Percentiles rank a stretch among this genome's conserved stretches.
These are phyloP conservation scores for Phorcus lineatus DNA, from an alignment of 2,888 invertebrate genomes.

Conservation along the genomic window DNA sequence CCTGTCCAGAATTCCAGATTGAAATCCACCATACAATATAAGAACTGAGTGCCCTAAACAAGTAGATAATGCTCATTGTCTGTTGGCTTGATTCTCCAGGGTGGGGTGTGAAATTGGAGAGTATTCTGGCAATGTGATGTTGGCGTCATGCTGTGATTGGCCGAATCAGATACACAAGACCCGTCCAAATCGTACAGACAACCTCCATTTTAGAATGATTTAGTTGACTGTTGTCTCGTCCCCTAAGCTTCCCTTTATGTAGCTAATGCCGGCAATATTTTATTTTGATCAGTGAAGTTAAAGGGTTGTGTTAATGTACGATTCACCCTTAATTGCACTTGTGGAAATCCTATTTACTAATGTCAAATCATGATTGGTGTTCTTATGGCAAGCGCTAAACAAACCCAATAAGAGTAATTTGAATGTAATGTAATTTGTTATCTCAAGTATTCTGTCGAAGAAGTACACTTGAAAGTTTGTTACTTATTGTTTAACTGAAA, in stretches of 20 bases:
- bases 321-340: too few relatives aligned
- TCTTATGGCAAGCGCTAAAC: not conserved
- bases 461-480: not conserved
- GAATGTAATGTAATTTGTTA: not conserved
- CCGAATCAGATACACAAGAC: too few relatives aligned
- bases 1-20: not conserved
- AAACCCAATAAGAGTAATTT: not conserved
- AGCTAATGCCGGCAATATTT: not conserved
- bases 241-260: not conserved
- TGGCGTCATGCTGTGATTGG: too few relatives aligned
- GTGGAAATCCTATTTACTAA: too few relatives aligned
- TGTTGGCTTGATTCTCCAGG: too few relatives aligned
- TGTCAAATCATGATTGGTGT: not conserved
- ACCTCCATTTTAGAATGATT: not conserved
- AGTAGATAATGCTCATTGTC: too few relatives aligned
- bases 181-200: too few relatives aligned
- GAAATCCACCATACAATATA: not conserved
- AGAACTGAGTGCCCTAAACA: too few relatives aligned
- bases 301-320: too few relatives aligned
- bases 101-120: too few relatives aligned
- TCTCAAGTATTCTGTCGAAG: not conserved
- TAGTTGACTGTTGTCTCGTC: not conserved
- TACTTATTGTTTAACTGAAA: not conserved
- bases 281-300: not conserved
- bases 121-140: too few relatives aligned